Evolutionary conservation across 53 echinoderm and acorn worm species (phyloP).

Genomic region (Astropecten irregularis): DNA sequence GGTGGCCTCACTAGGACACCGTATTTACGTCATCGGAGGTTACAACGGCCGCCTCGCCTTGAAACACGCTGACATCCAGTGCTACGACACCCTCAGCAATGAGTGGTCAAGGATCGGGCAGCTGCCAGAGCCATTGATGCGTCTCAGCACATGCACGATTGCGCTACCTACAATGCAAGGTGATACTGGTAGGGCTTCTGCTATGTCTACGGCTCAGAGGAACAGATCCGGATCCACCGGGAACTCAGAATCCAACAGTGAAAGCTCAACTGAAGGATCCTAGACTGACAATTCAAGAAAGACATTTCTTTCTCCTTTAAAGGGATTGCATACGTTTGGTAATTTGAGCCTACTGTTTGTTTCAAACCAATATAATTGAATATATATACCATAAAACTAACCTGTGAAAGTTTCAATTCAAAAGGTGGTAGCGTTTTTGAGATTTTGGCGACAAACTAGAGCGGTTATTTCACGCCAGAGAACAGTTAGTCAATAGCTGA

Average conservation of each 20-base stretch:
- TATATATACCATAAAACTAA: too few relatives aligned
- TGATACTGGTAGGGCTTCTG: not conserved
- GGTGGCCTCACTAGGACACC: conserved; percentile 44
- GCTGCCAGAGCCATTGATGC: conserved; percentile 78
- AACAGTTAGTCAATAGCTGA: too few relatives aligned
- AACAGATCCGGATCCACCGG: not conserved
- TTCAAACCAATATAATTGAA: too few relatives aligned
- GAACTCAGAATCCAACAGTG: conserved; percentile 1
- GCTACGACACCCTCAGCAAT: conserved; percentile 61
- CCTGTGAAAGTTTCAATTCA: too few relatives aligned
- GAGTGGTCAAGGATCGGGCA: conserved; percentile 80
- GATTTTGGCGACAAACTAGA: too few relatives aligned
- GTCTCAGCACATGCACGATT: conserved; percentile 66
- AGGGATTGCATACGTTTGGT: too few relatives aligned
- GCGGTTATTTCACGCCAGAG: too few relatives aligned
- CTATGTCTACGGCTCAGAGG: conserved; percentile 10
- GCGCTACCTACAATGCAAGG: conserved; percentile 6
- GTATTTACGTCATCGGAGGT: conserved; percentile 82
- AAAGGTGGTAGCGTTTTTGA: too few relatives aligned
- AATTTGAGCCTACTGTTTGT: too few relatives aligned
- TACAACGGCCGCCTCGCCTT: conserved; percentile 80
- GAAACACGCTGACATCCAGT: conserved; percentile 79
- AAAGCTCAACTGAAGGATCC: not conserved
- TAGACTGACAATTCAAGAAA: not conserved
- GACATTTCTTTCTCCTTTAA: too few relatives aligned